These are phyloP conservation scores for Pachliopta kotzebuea DNA, from an alignment of 2,888 invertebrate genomes.

Conservation along the genomic window DNA sequence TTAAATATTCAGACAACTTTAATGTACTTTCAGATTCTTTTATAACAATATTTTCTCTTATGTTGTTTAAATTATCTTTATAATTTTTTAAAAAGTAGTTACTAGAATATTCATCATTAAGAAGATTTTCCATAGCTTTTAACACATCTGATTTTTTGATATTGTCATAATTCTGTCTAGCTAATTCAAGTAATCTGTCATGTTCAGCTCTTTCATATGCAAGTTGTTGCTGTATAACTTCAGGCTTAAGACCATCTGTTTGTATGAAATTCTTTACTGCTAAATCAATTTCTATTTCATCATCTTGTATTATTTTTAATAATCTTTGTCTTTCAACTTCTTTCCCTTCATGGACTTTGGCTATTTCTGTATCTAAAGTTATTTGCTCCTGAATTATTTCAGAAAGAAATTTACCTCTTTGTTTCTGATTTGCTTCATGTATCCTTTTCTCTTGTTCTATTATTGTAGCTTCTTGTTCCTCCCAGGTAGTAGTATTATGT, in stretches of 20 bases:
- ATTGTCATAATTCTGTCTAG: slow-evolving; percentile 77
- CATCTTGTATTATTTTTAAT: slow-evolving; percentile 82
- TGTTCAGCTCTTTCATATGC: slow-evolving; percentile 85
- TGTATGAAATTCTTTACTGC: slow-evolving; percentile 84
- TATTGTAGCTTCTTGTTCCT: slow-evolving; percentile 82
- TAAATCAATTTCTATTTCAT: slow-evolving; percentile 82
- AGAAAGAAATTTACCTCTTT: slow-evolving; percentile 80
- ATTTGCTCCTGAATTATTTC: slow-evolving; percentile 82
- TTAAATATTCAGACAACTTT: slow-evolving; percentile 81
- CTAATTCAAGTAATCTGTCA: slow-evolving; percentile 82
- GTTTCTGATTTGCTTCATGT: slow-evolving; percentile 82
- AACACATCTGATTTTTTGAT: slow-evolving; percentile 85
- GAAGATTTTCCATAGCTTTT: slow-evolving; percentile 84
- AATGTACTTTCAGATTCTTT: slow-evolving; percentile 82
- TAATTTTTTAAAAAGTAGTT: slow-evolving; percentile 82
- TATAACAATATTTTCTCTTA: slow-evolving; percentile 81
- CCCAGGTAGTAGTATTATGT: slow-evolving; percentile 66
- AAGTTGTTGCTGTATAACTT: slow-evolving; percentile 82
- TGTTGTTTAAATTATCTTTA: slow-evolving; percentile 82
- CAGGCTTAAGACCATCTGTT: slow-evolving; percentile 78
- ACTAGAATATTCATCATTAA: slow-evolving; percentile 83
- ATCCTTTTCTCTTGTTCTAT: slow-evolving; percentile 83
- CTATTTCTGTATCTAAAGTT: slow-evolving; percentile 83
- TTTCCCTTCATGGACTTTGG: slow-evolving; percentile 84
- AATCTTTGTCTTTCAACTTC: slow-evolving; percentile 82